These are phyloP conservation scores for Peromyscus aztecus DNA, from an alignment of 2,797 vertebrate genomes.

Conservation along the genomic window DNA sequence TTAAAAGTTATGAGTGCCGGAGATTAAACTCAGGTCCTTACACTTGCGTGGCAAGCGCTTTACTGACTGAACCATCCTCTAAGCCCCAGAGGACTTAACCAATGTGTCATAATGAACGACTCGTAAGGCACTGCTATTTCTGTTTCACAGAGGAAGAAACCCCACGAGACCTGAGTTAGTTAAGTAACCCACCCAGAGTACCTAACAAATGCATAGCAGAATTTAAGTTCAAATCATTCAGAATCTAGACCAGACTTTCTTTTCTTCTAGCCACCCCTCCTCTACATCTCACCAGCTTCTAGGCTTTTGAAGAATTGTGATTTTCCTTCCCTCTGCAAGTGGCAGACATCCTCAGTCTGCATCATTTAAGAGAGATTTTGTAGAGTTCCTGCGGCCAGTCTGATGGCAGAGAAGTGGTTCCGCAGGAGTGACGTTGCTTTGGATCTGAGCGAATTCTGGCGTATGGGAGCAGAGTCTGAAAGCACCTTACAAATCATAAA, in stretches of 20 bases:
- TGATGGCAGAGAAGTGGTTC: slow-evolving; percentile 49
- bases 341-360: slow-evolving; percentile 49
- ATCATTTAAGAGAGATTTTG: slow-evolving; percentile 62
- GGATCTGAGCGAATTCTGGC: slow-evolving; percentile 40
- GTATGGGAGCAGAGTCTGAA: background rate
- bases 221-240: background rate
- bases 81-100: background rate
- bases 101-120: background rate
- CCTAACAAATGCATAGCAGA: background rate
- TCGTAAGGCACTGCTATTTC: background rate
- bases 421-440: background rate
- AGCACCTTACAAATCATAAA: slow-evolving; percentile 62
- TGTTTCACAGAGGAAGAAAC: background rate
- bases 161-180: background rate
- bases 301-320: background rate
- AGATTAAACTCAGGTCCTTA: background rate
- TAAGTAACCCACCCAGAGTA: background rate
- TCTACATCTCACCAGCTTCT: background rate
- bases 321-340: background rate
- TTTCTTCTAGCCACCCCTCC: background rate
- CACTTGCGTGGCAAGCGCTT: background rate
- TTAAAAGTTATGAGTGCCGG: background rate
- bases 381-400: slow-evolving; percentile 43
- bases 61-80: background rate
- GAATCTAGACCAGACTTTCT: background rate